Conservation (phyloP, 2,888 invertebrate genomes). For the Luperina testacea region DNA sequence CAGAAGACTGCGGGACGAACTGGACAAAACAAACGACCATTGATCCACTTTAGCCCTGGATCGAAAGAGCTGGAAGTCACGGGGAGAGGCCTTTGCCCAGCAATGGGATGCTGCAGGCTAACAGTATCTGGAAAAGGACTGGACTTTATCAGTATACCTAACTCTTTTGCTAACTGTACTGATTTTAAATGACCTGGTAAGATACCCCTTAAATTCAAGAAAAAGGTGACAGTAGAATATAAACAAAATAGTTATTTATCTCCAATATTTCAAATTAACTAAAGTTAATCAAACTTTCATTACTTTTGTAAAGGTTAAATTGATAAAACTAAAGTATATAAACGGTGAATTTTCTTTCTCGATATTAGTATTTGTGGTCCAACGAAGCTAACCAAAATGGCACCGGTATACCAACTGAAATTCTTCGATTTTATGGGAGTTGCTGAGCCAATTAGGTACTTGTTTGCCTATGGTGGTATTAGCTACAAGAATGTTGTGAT, state of each 20-base stretch:
- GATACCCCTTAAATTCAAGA: neutral
- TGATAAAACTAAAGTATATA: slow-evolving; percentile 49
- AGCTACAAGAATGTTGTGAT: slow-evolving; percentile 70
- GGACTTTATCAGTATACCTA: neutral
- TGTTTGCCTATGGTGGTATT: slow-evolving; percentile 72
- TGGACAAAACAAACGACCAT: too few species aligned
- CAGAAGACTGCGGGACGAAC: too few species aligned
- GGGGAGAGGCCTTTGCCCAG: too few species aligned
- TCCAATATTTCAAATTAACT: neutral
- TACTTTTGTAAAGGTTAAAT: slow-evolving; percentile 39
- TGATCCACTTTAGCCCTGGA: too few species aligned
- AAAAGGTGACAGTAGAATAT: slow-evolving; percentile 4
- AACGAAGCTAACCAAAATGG: slow-evolving; percentile 59
- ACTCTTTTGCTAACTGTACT: neutral
- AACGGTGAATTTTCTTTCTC: slow-evolving; percentile 14
- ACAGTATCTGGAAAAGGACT: neutral
- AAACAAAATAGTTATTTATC: slow-evolving; percentile 33
- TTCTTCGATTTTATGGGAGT: slow-evolving; percentile 74
- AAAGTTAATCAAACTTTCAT: slow-evolving; percentile 27
- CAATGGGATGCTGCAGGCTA: too few species aligned
- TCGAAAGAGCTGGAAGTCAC: too few species aligned
- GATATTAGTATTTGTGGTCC: slow-evolving; percentile 34
- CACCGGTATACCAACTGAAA: slow-evolving; percentile 70
- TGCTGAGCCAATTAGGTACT: slow-evolving; percentile 72
- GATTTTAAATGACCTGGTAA: neutral